Conservation (phyloP, 2,797 vertebrate species). For the Micropoecilia bifurca region DNA sequence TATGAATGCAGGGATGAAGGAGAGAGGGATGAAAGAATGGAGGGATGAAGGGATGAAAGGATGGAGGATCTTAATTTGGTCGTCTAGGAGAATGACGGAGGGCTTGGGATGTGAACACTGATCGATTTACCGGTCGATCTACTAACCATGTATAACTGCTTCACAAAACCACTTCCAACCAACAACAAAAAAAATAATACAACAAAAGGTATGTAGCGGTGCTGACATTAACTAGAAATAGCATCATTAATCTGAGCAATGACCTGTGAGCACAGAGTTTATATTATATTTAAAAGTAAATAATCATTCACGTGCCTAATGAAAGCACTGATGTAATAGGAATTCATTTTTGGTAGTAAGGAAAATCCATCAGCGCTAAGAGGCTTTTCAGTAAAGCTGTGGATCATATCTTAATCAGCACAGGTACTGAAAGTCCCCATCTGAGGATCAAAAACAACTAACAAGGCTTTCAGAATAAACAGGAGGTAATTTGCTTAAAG, state of each 20-base stretch:
- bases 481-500: conserved; percentile 8
- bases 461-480: conserved; percentile 23
- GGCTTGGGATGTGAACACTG: too few relatives aligned
- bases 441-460: conserved; percentile 4
- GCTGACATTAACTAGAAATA: neutral
- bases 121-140: too few relatives aligned
- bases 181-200: neutral
- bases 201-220: neutral
- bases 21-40: too few relatives aligned
- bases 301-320: neutral
- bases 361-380: neutral
- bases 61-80: too few relatives aligned
- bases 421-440: neutral
- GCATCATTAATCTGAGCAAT: neutral
- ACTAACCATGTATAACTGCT: neutral
- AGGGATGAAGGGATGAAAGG: too few relatives aligned
- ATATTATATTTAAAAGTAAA: neutral
- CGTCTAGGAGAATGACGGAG: too few relatives aligned
- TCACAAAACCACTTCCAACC: neutral
- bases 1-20: too few relatives aligned
- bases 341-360: neutral
- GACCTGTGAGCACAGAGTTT: neutral
- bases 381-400: neutral
- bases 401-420: conserved; percentile 1
- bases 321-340: neutral